These are phyloP conservation scores for Centroberyx gerrardi DNA, from an alignment of 2,797 vertebrate species.

Conservation along the genomic window DNA sequence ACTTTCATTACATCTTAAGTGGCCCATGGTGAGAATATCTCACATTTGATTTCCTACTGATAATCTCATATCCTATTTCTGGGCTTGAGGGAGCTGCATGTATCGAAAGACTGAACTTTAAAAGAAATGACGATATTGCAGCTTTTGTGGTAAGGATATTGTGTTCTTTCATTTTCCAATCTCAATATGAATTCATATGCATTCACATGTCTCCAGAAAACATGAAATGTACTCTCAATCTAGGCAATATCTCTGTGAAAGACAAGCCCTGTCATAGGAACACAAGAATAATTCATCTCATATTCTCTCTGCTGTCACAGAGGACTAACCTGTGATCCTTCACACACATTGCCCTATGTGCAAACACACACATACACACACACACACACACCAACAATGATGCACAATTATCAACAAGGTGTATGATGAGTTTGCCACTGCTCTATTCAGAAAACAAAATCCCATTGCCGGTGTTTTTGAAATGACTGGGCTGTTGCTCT, in stretches of 20 bases:
- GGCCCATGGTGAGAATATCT: no score
- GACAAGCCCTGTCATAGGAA: slow-evolving; percentile 29
- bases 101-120: not conserved
- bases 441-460: not conserved
- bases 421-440: slow-evolving; percentile 5
- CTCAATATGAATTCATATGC: not conserved
- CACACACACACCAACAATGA: not conserved
- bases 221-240: slow-evolving; percentile 7
- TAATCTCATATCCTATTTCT: not conserved
- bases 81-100: not conserved
- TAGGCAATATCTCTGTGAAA: slow-evolving; percentile 35
- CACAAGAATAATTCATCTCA: slow-evolving; percentile 48
- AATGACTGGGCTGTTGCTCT: not conserved
- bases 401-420: not conserved
- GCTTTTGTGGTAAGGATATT: not conserved
- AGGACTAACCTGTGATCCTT: slow-evolving; percentile 27
- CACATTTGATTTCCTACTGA: not conserved
- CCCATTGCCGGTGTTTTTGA: not conserved
- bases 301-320: slow-evolving; percentile 23
- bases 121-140: not conserved
- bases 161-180: not conserved
- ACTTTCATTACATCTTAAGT: not conserved
- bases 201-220: slow-evolving; percentile 4
- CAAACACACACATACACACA: not conserved
- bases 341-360: slow-evolving; percentile 30